Conservation (phyloP, 1,140 invertebrate species). For the Gonioctena quinquepunctata region DNA sequence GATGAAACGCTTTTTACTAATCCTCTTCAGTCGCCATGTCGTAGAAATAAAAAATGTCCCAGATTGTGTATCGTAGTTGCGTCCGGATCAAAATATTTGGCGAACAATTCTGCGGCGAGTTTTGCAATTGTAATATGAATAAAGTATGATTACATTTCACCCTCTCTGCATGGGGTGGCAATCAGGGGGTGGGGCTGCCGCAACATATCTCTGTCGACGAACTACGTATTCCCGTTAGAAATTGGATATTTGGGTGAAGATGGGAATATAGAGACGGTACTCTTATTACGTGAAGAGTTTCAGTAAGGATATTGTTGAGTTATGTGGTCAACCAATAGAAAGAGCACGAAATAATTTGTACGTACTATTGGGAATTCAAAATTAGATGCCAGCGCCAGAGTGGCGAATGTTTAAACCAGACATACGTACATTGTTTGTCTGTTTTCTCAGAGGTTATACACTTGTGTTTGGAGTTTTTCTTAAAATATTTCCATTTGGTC, state of each 20-base stretch:
- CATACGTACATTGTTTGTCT: too few species aligned
- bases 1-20: too few species aligned
- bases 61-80: slow-evolving; percentile 2
- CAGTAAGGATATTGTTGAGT: too few species aligned
- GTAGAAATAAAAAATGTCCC: not conserved
- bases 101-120: slow-evolving; percentile 12
- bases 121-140: slow-evolving; percentile 44
- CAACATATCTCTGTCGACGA: slow-evolving; percentile 36
- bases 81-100: slow-evolving; percentile 5
- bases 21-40: too few species aligned
- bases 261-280: not conserved
- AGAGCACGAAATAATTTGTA: not conserved
- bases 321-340: too few species aligned
- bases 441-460: too few species aligned
- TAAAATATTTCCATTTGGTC: too few species aligned
- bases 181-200: slow-evolving; percentile 36
- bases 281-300: too few species aligned
- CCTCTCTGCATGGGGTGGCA: slow-evolving; percentile 37
- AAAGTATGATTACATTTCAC: slow-evolving; percentile 50
- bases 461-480: too few species aligned
- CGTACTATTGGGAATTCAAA: too few species aligned
- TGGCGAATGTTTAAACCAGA: too few species aligned
- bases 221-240: not conserved
- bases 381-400: too few species aligned
- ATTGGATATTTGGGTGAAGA: not conserved